Base-by-base conservation (phyloP, 2,888 invertebrate species). In the Anagyrus pseudococci region DNA sequence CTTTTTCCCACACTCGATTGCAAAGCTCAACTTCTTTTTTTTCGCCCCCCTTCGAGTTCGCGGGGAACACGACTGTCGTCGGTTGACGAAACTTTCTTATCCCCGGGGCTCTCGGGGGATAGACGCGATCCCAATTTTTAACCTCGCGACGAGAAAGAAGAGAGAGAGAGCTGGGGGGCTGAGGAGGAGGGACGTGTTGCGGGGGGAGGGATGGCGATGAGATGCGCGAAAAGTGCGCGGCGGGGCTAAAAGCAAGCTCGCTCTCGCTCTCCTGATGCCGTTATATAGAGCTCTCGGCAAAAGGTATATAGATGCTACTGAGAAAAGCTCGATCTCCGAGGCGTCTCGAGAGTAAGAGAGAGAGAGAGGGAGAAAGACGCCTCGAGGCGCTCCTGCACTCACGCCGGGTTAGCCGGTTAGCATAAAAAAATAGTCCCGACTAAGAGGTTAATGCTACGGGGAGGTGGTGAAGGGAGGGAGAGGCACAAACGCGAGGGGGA, bases 161-260 rank as follows among this genome's bases (percentile, higher is more conserved):
- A 29, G 6, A 29, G 29, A 29, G 29, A 4, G 29, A 29, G 29
- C 29, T 29, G 29, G 29, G 10, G 29, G 4, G 59, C 19, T 49
- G 52, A 60, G 41, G 56, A 47, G 57, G 60, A 46, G 53, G 59
- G 56, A 64, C 58, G 40, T 43, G 33, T 25, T 37, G 41, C 37
- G 50, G 61, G 50, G 58, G 60, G 50, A 49, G 55, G 60, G 59
- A 50, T 48, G 55, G 62, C 72, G 74, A 75, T 63, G 65, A 63
- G 60, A 66, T 58, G 68, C 8, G 33, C 47, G 47, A 47, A 25
- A 25, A 47, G 47, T 64, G 62, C 64, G 59, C 74, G 29, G 29
- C 29, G 29, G 10, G 29, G 4, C 33, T 37, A 37, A 37, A 37
- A 37, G 33, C 33, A 8, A 37, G 33, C 33, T 58, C 4, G 26